Evolutionary conservation across 2,797 vertebrate genomes (phyloP).

Genomic region (Coccyzus lansbergi): DNA sequence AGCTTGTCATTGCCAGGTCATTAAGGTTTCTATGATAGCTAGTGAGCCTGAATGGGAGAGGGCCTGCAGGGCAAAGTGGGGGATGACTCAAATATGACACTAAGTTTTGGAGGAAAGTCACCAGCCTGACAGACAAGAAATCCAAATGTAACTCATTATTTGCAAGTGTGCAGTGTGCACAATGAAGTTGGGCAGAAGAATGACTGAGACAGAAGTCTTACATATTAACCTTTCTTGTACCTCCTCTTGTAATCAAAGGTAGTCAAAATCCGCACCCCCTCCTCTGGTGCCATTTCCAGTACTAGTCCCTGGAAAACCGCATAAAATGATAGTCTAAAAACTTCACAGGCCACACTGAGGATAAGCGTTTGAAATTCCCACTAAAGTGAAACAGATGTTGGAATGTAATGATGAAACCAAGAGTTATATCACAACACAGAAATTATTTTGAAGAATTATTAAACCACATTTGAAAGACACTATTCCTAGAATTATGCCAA

Average conservation of each 20-base stretch:
- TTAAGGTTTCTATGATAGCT: background rate
- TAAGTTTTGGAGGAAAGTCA: background rate
- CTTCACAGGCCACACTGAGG: background rate
- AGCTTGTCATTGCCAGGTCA: background rate
- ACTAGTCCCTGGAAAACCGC: background rate
- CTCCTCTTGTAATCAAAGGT: background rate
- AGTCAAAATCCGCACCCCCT: background rate
- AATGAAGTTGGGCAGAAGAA: background rate
- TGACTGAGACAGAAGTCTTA: background rate
- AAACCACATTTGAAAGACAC: background rate
- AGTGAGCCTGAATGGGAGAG: background rate
- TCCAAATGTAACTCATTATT: background rate
- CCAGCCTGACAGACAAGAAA: background rate
- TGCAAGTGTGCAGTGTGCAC: accelerated
- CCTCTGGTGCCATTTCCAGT: background rate
- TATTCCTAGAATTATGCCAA: constrained; percentile 14
- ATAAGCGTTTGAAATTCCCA: background rate
- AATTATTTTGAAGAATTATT: background rate
- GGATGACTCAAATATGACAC: background rate
- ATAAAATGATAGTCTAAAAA: background rate
- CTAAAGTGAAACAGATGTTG: constrained; percentile 63
- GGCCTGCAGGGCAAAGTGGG: background rate
- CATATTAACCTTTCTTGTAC: background rate
- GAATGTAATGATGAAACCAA: background rate
- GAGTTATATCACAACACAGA: background rate